Evolutionary conservation across 1,140 invertebrate genomes (phyloP), one percentile per base, ranked within the genome.

Genomic region (Microplitis demolitor): DNA sequence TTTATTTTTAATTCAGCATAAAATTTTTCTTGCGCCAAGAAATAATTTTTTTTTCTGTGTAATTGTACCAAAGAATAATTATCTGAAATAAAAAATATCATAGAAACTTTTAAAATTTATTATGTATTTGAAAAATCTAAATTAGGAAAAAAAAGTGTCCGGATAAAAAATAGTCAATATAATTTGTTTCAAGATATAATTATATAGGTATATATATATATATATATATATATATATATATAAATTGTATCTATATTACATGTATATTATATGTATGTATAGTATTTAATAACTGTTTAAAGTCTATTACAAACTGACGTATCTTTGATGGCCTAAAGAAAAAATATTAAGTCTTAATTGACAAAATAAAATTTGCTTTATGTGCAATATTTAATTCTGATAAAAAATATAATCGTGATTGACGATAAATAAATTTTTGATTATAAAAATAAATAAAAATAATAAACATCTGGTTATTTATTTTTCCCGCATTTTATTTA

Each of bases 291-390:
- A 14, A 54, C 53, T 54, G 53, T 54, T 54, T 54, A 14, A 54
- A 54, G 16, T 54, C 53, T 54, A 54, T 13, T 54, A 54, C 13
- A 58, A 45, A 45, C 39, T 72, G 69, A 45, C 74, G 63, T 74
- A 69, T 75, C n/a, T 56, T 79, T 35, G 54, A 77, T 78, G 78
- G 78, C 78, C 78, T 79, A 79, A 78, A 56, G n/a, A 3, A 24
- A 61, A 61, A 69, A 11, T 71, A 3, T 16, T 71, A 3, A 58
- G 11, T 11, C 39, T 45, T 8, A 45, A 45, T 45, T 45, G 39
- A 45, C 39, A 9, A 24, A 24, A 50, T 31, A 39, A 70, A 34
- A 11, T 33, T 54, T 6, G 39, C 31, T 56, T 37, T 14, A 50
- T 76, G 69, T 14, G 53, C 53, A 54, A 54, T 54, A 54, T 14